These are phyloP conservation scores for Rhabdophis nuchalis DNA, from an alignment of 2,797 vertebrate species.

Conservation along the genomic window DNA sequence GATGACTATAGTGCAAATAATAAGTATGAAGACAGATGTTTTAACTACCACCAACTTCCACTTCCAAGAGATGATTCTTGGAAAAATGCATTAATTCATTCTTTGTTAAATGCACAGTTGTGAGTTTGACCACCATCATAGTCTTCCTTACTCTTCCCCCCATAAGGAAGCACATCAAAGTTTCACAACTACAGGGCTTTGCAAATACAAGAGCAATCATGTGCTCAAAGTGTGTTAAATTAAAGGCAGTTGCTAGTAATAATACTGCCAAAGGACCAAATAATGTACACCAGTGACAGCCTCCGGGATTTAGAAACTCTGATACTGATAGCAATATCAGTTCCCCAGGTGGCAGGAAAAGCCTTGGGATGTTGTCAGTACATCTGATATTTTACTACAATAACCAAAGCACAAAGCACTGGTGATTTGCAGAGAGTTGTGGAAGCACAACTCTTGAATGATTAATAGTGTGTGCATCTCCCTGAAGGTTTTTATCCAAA, in stretches of 20 bases:
- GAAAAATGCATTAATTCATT: background rate
- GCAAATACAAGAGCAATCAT: background rate
- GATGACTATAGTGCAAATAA: background rate
- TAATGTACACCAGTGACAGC: background rate
- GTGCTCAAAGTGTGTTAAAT: background rate
- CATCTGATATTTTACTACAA: fast-evolving
- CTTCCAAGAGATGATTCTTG: background rate
- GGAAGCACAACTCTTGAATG: background rate
- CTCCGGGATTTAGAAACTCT: background rate
- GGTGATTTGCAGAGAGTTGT: background rate
- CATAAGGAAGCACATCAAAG: background rate
- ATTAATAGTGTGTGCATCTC: background rate
- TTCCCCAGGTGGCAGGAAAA: background rate
- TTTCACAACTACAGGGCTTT: background rate
- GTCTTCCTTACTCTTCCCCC: background rate
- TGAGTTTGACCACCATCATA: background rate
- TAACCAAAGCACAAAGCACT: background rate
- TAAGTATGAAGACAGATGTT: background rate
- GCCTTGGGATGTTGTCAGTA: background rate
- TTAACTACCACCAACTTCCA: background rate
- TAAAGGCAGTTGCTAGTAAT: background rate
- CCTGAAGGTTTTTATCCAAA: background rate
- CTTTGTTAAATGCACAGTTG: background rate
- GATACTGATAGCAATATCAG: background rate
- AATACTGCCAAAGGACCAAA: background rate